phyloP scores from a whole-genome alignment of 2,113 vertebrate species.

The Trichechus manatus region DNA sequence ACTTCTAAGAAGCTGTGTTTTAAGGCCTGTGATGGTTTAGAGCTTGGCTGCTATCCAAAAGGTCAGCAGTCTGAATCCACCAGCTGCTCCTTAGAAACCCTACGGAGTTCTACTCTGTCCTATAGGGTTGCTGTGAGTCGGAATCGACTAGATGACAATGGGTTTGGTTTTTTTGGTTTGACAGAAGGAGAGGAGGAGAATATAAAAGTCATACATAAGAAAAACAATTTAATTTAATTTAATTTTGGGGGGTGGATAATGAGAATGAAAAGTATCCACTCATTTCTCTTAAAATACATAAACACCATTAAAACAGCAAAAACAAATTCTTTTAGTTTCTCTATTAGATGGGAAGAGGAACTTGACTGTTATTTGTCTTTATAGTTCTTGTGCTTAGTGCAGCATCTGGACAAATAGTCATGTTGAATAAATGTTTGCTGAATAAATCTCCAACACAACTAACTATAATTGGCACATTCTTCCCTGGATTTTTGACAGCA shows the following conservation, averaged over 20 bases:
- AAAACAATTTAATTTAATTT: background rate
- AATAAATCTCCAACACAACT: background rate
- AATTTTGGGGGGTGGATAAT: background rate
- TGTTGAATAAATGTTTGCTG: constrained; percentile 10
- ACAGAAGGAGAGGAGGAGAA: background rate
- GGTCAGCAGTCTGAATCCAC: no score
- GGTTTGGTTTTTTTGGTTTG: no score
- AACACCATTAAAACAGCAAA: background rate
- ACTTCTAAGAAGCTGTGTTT: background rate
- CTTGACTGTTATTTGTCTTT: background rate
- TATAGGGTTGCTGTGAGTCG: no score
- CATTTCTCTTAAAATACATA: constrained; percentile 40
- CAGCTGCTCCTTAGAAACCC: no score
- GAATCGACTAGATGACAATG: no score
- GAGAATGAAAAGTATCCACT: background rate
- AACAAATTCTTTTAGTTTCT: constrained; percentile 36
- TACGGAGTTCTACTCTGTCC: no score
- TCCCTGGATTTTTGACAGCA: background rate
- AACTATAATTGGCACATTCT: background rate
- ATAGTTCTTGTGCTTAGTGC: background rate
- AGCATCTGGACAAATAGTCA: background rate
- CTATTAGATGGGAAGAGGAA: background rate
- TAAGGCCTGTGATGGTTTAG: background rate
- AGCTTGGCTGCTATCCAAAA: no score
- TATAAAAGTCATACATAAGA: constrained; percentile 24